Base-by-base conservation (phyloP, 2,888 invertebrate genomes). In the Hanleya hanleyi region DNA sequence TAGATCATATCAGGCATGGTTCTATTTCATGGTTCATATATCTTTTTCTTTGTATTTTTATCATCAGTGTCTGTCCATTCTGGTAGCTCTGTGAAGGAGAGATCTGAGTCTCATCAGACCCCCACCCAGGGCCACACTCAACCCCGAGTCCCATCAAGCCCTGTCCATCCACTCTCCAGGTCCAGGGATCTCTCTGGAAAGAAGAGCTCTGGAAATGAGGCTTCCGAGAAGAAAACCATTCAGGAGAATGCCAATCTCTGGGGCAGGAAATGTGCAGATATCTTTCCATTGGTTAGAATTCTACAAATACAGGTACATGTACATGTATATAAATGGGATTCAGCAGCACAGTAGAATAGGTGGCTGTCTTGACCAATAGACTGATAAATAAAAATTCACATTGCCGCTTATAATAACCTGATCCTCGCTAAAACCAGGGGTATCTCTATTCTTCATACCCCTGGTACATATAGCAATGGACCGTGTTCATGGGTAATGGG, bases 221-320 rank as follows among this genome's bases (percentile, higher is more conserved):
- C 12, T 15, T 51, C 57, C 22, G n/a, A 33, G 1, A 15, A 7
- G 18, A 1, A 33, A 18, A 35, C 33, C 35, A 4, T 12, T 29
- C 37, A 61, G 7, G 41, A 26, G 65, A 41, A 62, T 37, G 70
- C 35, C 5, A n/a, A 67, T 29, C 67, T 73, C 0, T 51, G 78
- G 35, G 78, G 77, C 18, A 76, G 74, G 26, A 79, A 70, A 69
- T 70, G 83, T 41, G 80, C 83, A 9, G 65, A 75, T 9, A 80
- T 80, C 65, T 87, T 85, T 69, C 88, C 88, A 15, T 73, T 87
- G 6, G 67, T 88, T 26, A 81, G 85, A 62, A 81, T 85, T 65
- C 70, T 87, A 38, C 84, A 88, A 67, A 77, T 89, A 3, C 88
- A 89, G 87, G 89, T n/a, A n/a, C n/a, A n/a, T n/a, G n/a, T n/a